A percentile compares a stretch with the other conserved stretches of the same genome.
Evolutionary conservation across 1,140 invertebrate genomes (phyloP).

Genomic region (Zaprionus ornatus): DNA sequence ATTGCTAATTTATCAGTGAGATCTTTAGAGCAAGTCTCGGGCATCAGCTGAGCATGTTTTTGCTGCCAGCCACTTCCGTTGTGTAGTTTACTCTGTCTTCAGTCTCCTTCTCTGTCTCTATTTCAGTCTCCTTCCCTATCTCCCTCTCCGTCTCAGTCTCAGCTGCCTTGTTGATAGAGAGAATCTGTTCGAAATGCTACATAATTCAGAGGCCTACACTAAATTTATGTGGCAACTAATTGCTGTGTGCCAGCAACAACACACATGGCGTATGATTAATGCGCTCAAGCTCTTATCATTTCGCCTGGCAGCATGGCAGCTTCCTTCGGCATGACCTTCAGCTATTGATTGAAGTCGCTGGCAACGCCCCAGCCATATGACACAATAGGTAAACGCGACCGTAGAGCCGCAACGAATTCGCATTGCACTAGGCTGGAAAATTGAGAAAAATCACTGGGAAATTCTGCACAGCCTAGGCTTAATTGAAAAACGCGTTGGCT

Average conservation of each 20-base stretch:
- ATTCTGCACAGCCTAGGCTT: background rate
- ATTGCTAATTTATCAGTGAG: conserved; percentile 70
- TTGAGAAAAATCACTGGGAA: background rate
- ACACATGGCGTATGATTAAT: conserved; percentile 81
- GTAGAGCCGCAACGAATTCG: background rate
- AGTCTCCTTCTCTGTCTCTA: background rate
- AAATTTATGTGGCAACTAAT: conserved; percentile 57
- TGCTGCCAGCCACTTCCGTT: conserved; percentile 61
- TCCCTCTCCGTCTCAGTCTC: background rate
- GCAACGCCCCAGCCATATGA: conserved; percentile 57
- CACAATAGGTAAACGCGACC: no score
- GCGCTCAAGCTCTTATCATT: conserved; percentile 57
- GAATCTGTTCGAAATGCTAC: conserved; percentile 33
- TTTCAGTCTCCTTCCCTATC: no score
- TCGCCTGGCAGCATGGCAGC: background rate
- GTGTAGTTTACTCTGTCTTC: conserved; percentile 65
- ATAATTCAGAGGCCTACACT: conserved; percentile 42
- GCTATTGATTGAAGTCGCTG: conserved; percentile 65
- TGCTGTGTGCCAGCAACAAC: conserved; percentile 55
- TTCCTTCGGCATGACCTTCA: conserved; percentile 56
- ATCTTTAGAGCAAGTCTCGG: conserved; percentile 9
- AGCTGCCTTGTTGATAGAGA: conserved; percentile 4
- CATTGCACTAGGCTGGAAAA: background rate
- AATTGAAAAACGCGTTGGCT: background rate
- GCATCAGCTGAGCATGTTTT: conserved; percentile 43